Percentiles rank a stretch among this genome's conserved stretches.
Evolutionary conservation across 1,140 invertebrate genomes (phyloP).

Genomic region (Venustaconcha ellipsiformis): DNA sequence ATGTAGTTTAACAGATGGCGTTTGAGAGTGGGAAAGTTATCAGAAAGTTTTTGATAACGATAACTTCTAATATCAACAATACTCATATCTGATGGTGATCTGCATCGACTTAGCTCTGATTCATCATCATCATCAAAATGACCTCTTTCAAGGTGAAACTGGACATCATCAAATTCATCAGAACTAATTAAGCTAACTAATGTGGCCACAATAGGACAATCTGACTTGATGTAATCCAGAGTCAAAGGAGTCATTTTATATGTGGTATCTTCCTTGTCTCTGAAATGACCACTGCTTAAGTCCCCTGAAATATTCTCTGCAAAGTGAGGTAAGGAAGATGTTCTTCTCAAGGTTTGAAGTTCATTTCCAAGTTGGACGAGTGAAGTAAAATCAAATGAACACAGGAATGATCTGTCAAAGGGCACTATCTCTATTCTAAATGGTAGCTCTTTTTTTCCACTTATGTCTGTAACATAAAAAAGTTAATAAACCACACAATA

Average conservation of each 20-base stretch:
- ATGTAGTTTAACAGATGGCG: constrained; percentile 58
- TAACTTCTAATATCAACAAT: constrained; percentile 63
- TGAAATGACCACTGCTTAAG: constrained; percentile 5
- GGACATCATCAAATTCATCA: constrained; percentile 57
- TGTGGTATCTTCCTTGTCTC: constrained; percentile 14
- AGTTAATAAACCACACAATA: background rate
- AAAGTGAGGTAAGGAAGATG: background rate
- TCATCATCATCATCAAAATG: constrained; percentile 45
- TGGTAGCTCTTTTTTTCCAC: constrained; percentile 48
- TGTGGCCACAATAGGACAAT: constrained; percentile 60
- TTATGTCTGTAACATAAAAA: constrained; percentile 40
- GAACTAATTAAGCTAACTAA: constrained; percentile 62
- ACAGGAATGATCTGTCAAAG: constrained; percentile 36
- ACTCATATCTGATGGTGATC: constrained; percentile 58
- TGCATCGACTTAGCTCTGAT: constrained; percentile 17
- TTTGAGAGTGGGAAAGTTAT: constrained; percentile 58
- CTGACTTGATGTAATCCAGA: constrained; percentile 61
- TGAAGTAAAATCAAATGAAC: constrained; percentile 43
- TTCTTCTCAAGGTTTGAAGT: no score
- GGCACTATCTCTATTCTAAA: constrained; percentile 40
- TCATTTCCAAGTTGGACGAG: constrained; percentile 2
- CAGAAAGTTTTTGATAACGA: constrained; percentile 58
- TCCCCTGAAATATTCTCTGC: constrained; percentile 5
- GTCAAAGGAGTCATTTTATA: constrained; percentile 58
- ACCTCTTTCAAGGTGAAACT: no score